These are phyloP conservation scores for Vollenhovia emeryi DNA, from an alignment of 1,140 invertebrate genomes.

Conservation along the genomic window DNA sequence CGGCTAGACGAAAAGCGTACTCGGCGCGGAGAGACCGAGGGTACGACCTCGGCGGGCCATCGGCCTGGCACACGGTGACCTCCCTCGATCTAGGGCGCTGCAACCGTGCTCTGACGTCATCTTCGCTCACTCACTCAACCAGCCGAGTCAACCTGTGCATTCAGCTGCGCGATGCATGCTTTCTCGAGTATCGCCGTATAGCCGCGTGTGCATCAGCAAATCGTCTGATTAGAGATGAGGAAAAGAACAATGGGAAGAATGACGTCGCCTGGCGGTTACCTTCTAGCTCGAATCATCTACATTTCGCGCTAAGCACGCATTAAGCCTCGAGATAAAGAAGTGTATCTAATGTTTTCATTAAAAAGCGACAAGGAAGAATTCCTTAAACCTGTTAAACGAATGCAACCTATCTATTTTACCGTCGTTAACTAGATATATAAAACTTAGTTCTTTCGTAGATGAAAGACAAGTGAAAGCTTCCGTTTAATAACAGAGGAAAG, in stretches of 20 bases:
- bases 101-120: slow-evolving; percentile 85
- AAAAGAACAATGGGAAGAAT: slow-evolving; percentile 23
- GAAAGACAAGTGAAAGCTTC: neutral
- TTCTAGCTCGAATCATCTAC: slow-evolving; percentile 2
- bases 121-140: slow-evolving; percentile 65
- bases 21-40: slow-evolving; percentile 75
- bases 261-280: neutral
- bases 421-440: neutral
- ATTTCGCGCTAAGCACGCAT: neutral
- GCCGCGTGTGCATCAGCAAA: neutral
- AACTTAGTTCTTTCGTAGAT: neutral
- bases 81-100: slow-evolving; percentile 86
- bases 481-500: no score
- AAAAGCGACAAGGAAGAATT: neutral
- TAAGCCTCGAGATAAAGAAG: neutral
- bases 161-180: slow-evolving; percentile 61
- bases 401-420: neutral
- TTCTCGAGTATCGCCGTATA: slow-evolving; percentile 55
- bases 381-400: neutral
- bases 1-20: slow-evolving; percentile 79
- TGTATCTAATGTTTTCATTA: neutral
- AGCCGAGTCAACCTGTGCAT: slow-evolving; percentile 81
- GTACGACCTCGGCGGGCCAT: slow-evolving; percentile 85
- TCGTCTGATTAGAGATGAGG: slow-evolving; percentile 32
- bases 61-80: slow-evolving; percentile 85